Evolutionary conservation across 2,113 vertebrate genomes (phyloP), one percentile per base, ranked within the genome.

Genomic region (Ginglymostoma cirratum): DNA sequence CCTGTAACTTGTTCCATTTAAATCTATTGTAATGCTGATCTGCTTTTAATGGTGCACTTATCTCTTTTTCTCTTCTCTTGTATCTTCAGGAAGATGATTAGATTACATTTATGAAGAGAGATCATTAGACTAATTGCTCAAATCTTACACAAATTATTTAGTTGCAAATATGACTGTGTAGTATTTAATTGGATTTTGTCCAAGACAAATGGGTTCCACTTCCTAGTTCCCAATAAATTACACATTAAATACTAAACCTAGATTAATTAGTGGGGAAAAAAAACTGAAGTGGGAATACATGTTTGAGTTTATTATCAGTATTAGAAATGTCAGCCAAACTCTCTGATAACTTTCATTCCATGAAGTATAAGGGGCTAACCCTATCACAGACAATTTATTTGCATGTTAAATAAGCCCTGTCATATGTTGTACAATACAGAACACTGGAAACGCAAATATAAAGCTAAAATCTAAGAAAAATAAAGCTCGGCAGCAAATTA

Each of bases 61-160:
- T 38, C 15, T 15, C 89, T 92, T 34, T n/a, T 92, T 61, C 30
- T 55, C 86, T 61, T 89, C 52, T 30, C 0, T n/a, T 65, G 55
- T 61, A 17, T 30, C n/a, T 87, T 65, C 61, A n/a, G 89, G 34
- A 5, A 38, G 67, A 65, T 30, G 15, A 66, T 38, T 34, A 66
- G 61, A 38, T 66, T 67, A 67, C 66, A 38, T 65, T 66, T 66
- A 93, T 19, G 30, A 92, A 92, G 52, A 83, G 80, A 83, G 21
- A 83, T 42, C 48, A 61, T 90, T n/a, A 93, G 55, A 66, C 27
- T 65, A 93, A 93, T 66, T 93, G 61, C 34, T 92, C 19, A 66
- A 61, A 66, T 65, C n/a, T 92, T 34, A 92, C 55, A 65, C 55
- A 92, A 92, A n/a, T 92, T 21, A 66, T 92, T 66, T 92, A n/a